Evolutionary conservation across 2,888 invertebrate species (phyloP).

Genomic region (Endomychus coccineus): DNA sequence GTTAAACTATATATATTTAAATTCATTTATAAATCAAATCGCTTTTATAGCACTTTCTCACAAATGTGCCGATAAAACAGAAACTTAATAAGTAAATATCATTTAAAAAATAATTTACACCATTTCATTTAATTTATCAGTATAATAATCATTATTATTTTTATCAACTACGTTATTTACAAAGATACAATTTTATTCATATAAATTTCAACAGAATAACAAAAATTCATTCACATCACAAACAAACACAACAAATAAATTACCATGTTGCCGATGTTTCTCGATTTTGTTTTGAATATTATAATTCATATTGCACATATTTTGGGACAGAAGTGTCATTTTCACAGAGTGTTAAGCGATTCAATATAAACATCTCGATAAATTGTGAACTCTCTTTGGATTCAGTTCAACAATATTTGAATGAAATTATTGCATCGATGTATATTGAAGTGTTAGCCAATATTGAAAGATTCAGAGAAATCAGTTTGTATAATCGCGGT

Average conservation of each 20-base stretch:
- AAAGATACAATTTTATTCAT: slow-evolving; percentile 1
- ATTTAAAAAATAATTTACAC: slow-evolving; percentile 23
- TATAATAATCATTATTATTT: too few relatives aligned
- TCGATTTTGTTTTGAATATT: slow-evolving; percentile 10
- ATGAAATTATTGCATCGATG: too few relatives aligned
- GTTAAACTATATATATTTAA: slow-evolving; percentile 34
- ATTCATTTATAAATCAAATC: slow-evolving; percentile 25
- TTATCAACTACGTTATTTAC: slow-evolving; percentile 16
- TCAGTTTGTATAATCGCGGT: too few relatives aligned
- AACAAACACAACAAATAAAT: too few relatives aligned
- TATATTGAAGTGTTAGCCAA: too few relatives aligned
- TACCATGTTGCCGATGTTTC: too few relatives aligned
- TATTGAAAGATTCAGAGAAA: too few relatives aligned
- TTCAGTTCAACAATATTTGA: too few relatives aligned
- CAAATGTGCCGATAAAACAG: slow-evolving; percentile 25
- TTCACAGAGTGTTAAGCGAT: background rate
- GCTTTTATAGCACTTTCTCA: slow-evolving; percentile 33
- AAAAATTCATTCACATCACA: background rate
- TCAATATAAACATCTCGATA: too few relatives aligned
- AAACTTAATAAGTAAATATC: slow-evolving; percentile 26
- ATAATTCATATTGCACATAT: slow-evolving; percentile 8
- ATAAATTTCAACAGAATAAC: background rate
- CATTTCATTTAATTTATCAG: slow-evolving; percentile 18
- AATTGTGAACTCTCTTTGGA: too few relatives aligned
- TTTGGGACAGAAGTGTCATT: too few relatives aligned